Evolutionary conservation across 2,888 invertebrate genomes (phyloP).

Genomic region (Merodon equestris): DNA sequence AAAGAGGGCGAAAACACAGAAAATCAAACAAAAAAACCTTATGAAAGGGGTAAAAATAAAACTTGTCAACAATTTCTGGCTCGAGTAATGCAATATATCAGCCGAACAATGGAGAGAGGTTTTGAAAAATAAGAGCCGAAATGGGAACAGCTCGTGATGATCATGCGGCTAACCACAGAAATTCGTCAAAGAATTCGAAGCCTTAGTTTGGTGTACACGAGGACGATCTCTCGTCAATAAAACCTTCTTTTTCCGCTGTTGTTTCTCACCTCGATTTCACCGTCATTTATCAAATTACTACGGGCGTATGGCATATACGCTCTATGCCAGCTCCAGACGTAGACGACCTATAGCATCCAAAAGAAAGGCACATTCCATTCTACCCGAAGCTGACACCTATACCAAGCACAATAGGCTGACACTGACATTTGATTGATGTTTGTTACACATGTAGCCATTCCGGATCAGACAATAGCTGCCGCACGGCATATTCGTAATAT

Average conservation of each 20-base stretch:
- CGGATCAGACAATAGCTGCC: constrained; percentile 25
- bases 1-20: background rate
- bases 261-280: constrained; percentile 26
- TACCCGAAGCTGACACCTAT: background rate
- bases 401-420: constrained; percentile 43
- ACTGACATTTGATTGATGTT: constrained; percentile 66
- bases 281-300: constrained; percentile 52
- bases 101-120: background rate
- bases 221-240: background rate
- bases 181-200: constrained; percentile 9
- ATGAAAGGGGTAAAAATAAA: too few species aligned
- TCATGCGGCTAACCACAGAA: background rate
- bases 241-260: too few species aligned
- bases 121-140: background rate
- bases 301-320: background rate
- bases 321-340: too few species aligned
- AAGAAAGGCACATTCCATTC: background rate
- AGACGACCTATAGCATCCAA: too few species aligned
- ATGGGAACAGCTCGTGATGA: background rate
- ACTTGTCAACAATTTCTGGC: too few species aligned
- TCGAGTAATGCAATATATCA: constrained; percentile 9
- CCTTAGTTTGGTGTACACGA: background rate
- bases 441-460: constrained; percentile 58
- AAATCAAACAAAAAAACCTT: too few species aligned
- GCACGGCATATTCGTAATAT: constrained; percentile 14